phyloP scores from a whole-genome alignment of 1,140 invertebrate species.

The Orussus abietinus region DNA sequence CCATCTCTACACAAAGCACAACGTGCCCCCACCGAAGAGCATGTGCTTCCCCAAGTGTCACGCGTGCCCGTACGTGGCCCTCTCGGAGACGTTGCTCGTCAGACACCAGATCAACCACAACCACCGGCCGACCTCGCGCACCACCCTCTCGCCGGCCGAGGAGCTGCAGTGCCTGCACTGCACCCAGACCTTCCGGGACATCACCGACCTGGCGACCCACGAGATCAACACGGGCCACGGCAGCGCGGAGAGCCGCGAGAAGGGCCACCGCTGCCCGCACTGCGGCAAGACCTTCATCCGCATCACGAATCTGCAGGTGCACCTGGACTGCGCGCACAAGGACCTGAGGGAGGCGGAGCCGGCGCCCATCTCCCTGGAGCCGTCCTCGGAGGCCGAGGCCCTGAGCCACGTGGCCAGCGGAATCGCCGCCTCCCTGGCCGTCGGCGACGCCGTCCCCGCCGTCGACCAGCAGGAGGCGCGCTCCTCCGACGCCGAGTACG shows the following conservation, averaged over 20 bases:
- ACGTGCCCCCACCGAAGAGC: constrained; percentile 66
- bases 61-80: constrained; percentile 69
- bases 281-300: constrained; percentile 42
- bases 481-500: constrained; percentile 21
- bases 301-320: constrained; percentile 38
- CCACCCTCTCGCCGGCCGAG: constrained; percentile 21
- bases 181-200: constrained; percentile 33
- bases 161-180: constrained; percentile 39
- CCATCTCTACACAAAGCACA: constrained; percentile 78
- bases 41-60: constrained; percentile 73
- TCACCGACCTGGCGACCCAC: constrained; percentile 35
- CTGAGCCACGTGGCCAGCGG: constrained; percentile 56
- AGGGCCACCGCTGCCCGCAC: constrained; percentile 40
- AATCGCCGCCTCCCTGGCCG: constrained; percentile 57
- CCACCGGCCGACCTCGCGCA: constrained; percentile 29
- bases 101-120: constrained; percentile 63
- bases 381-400: constrained; percentile 55
- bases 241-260: constrained; percentile 28
- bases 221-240: constrained; percentile 42
- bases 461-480: constrained; percentile 25
- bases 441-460: constrained; percentile 53
- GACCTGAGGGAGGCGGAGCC: constrained; percentile 24
- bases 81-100: constrained; percentile 63
- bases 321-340: constrained; percentile 42
- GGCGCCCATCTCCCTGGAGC: constrained; percentile 34